phyloP scores from a whole-genome alignment of 1,140 invertebrate species.

The Popillia japonica region DNA sequence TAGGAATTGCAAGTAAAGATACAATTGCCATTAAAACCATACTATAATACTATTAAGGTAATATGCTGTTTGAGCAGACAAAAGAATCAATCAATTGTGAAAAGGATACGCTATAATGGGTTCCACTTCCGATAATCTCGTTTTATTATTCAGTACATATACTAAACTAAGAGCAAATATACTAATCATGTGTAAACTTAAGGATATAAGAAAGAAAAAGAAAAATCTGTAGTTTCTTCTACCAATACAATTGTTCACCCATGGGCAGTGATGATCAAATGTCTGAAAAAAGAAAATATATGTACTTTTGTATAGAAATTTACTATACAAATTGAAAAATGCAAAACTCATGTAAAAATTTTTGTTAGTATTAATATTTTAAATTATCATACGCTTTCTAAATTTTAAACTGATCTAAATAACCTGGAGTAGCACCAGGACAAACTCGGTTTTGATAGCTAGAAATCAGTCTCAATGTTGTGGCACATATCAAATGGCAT shows the following conservation, averaged over 20 bases:
- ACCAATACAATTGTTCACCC: conserved; percentile 99
- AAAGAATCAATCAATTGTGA: conserved; percentile 45
- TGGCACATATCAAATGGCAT: too few relatives aligned
- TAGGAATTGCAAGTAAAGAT: conserved; percentile 91
- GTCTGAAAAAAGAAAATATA: conserved; percentile 76
- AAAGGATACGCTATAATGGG: conserved; percentile 94
- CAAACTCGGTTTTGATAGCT: too few relatives aligned
- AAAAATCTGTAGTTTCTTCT: conserved; percentile 98
- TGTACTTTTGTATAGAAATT: neutral
- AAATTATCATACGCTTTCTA: too few relatives aligned
- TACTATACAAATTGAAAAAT: neutral
- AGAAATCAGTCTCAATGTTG: too few relatives aligned
- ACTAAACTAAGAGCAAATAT: conserved; percentile 94
- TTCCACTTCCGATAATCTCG: conserved; percentile 79
- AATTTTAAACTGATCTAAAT: too few relatives aligned
- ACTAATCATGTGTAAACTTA: conserved; percentile 96
- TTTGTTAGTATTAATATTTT: too few relatives aligned
- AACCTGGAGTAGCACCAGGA: too few relatives aligned
- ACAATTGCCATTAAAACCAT: conserved; percentile 94
- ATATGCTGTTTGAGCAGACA: conserved; percentile 35
- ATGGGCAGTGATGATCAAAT: conserved; percentile 99
- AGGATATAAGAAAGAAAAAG: conserved; percentile 96
- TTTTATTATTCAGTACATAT: conserved; percentile 87
- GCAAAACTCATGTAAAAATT: too few relatives aligned
- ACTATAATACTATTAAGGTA: conserved; percentile 69